Evolutionary conservation across 2,113 vertebrate genomes (phyloP), one percentile per base, ranked within the genome.

Genomic region (Spermophilus dauricus): DNA sequence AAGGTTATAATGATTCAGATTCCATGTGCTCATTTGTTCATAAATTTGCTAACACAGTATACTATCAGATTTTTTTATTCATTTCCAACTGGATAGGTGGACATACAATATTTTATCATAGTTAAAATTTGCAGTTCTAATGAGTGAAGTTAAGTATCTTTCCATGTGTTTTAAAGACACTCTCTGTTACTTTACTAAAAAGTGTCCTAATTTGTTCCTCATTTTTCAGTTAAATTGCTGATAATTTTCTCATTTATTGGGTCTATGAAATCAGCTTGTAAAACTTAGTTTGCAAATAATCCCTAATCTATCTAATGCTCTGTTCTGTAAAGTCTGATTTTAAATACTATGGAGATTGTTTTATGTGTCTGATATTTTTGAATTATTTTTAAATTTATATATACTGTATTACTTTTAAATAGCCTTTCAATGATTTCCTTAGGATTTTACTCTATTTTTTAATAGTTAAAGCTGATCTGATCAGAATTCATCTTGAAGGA

Each of bases 201-300:
- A 12, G 30, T n/a, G 4, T n/a, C 24, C 13, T 65, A 48, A 4
- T 32, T 17, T 92, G 81, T 89, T 80, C 58, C 26, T 28, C 10
- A 77, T 91, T 86, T 94, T 84, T 88, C 7, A 45, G 39, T 56
- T 48, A 18, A 84, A 45, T 75, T 81, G 24, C 12, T 90, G 45
- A 81, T 91, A 82, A 69, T 61, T 70, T 77, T 90, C 61, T 85
- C 45, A 80, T 14, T 89, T 86, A 70, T n/a, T 72, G 32, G 30
- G 61, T 32, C 39, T 32, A 77, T 51, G 8, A 97, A 42, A 86
- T 82, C 32, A 72, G 30, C n/a, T n/a, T n/a, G 12, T 56, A 22
- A 48, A 63, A 76, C 2, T 13, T 65, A 72, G 86, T 91, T 67
- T 87, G 65, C 22, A 91, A 93, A 94, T 63, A 76, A 39, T 65